A percentile compares a stretch with the other conserved stretches of the same genome.
These are phyloP conservation scores for Coryphaenoides rupestris DNA, from an alignment of 2,113 vertebrate genomes.

Conservation along the genomic window DNA sequence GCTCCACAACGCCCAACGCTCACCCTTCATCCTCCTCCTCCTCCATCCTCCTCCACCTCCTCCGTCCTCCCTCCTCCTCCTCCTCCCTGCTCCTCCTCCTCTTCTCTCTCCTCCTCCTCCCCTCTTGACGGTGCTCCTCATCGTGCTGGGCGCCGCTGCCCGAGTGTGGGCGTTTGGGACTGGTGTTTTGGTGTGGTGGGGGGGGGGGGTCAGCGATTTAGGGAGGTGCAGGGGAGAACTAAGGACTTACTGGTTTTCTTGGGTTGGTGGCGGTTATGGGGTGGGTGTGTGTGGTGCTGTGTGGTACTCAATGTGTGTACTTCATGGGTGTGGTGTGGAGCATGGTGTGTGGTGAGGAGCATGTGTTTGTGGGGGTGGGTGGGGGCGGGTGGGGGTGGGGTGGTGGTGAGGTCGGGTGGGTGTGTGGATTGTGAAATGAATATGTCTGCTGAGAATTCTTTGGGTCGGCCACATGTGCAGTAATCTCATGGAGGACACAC, in stretches of 20 bases:
- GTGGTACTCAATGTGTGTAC: slow-evolving; percentile 21
- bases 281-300: slow-evolving; percentile 7
- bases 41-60: too few species aligned
- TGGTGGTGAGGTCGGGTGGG: neutral
- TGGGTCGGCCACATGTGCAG: too few species aligned
- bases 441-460: neutral
- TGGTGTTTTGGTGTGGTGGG: too few species aligned
- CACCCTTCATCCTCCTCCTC: too few species aligned
- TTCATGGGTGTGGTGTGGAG: neutral
- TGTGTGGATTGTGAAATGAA: slow-evolving; percentile 5
- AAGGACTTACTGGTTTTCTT: slow-evolving; percentile 10
- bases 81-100: too few species aligned
- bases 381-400: neutral
- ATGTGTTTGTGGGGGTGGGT: slow-evolving; percentile 23
- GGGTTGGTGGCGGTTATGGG: slow-evolving; percentile 10
- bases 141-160: too few species aligned
- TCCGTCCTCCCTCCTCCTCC: too few species aligned
- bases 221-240: slow-evolving; percentile 55
- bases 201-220: slow-evolving; percentile 22
- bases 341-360: slow-evolving; percentile 9
- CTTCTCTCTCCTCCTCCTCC: too few species aligned
- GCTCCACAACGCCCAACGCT: slow-evolving; percentile 6
- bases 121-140: too few species aligned
- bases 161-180: too few species aligned
- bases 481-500: too few species aligned